Evolutionary conservation across 2,888 invertebrate genomes (phyloP).

Genomic region (Scaptomyza flava): DNA sequence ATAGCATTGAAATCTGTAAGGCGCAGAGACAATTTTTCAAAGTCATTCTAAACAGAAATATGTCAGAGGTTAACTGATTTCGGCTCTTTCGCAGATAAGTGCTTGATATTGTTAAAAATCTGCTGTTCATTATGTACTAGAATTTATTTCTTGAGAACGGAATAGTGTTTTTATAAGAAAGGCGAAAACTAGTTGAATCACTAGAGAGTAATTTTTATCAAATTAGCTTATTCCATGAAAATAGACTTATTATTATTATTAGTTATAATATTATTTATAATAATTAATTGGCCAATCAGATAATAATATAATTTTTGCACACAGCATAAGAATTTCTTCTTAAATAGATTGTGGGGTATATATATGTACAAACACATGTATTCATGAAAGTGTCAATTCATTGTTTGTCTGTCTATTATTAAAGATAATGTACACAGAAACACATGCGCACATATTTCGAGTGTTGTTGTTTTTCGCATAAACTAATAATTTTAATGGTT

Average conservation of each 20-base stretch:
- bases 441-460: background rate
- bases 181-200: too few relatives aligned
- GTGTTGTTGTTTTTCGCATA: too few relatives aligned
- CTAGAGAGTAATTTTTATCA: background rate
- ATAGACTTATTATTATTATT: too few relatives aligned
- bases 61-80: constrained; percentile 5
- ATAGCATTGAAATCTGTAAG: background rate
- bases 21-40: background rate
- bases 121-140: background rate
- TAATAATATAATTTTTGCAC: background rate
- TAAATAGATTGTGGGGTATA: too few relatives aligned
- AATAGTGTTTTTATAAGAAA: too few relatives aligned
- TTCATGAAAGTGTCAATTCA: background rate
- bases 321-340: too few relatives aligned
- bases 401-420: background rate
- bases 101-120: background rate
- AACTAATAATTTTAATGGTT: too few relatives aligned
- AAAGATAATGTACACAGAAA: background rate
- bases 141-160: background rate
- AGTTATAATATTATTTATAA: too few relatives aligned
- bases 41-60: background rate
- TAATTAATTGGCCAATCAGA: background rate
- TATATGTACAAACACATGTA: background rate
- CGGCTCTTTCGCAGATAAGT: background rate
- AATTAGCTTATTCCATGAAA: background rate